phyloP scores from a whole-genome alignment of 53 echinoderm and acorn worm genomes.

The Hippasteria phrygiana region DNA sequence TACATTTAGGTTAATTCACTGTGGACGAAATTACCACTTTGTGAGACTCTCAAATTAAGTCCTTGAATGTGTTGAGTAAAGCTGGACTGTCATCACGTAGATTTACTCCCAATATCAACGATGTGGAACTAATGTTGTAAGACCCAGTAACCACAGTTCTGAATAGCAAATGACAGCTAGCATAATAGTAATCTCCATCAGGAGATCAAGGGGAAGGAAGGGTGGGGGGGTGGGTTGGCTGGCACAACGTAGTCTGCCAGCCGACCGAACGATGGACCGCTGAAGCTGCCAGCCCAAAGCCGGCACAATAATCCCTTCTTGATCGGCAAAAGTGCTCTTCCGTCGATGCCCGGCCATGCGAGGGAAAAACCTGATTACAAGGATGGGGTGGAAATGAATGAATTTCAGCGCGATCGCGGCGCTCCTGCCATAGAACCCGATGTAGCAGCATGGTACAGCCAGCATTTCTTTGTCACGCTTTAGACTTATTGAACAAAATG shows the following conservation, averaged over 20 bases:
- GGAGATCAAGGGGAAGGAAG: constrained; percentile 27
- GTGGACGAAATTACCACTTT: background rate
- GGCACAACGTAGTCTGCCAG: background rate
- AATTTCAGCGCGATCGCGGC: background rate
- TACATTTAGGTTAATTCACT: background rate
- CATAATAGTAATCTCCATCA: constrained; percentile 51
- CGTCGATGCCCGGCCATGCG: constrained; percentile 28
- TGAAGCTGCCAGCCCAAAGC: constrained; percentile 21
- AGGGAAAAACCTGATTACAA: constrained; percentile 43
- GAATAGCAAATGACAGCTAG: constrained; percentile 66
- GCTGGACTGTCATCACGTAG: background rate
- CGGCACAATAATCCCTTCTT: constrained; percentile 45
- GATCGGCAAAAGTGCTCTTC: constrained; percentile 53
- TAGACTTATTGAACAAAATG: too few species aligned
- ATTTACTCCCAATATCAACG: constrained; percentile 40
- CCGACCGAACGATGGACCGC: background rate
- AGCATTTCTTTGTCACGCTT: too few species aligned
- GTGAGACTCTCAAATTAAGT: background rate
- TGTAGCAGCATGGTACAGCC: constrained; percentile 6
- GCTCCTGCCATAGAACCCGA: background rate
- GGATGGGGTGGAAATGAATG: constrained; percentile 33
- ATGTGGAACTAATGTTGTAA: constrained; percentile 64
- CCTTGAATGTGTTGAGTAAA: background rate
- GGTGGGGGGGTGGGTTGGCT: background rate
- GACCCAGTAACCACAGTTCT: constrained; percentile 19